These are phyloP conservation scores for Lordiphosa stackelbergi DNA, from an alignment of 1,140 invertebrate genomes.

Conservation along the genomic window DNA sequence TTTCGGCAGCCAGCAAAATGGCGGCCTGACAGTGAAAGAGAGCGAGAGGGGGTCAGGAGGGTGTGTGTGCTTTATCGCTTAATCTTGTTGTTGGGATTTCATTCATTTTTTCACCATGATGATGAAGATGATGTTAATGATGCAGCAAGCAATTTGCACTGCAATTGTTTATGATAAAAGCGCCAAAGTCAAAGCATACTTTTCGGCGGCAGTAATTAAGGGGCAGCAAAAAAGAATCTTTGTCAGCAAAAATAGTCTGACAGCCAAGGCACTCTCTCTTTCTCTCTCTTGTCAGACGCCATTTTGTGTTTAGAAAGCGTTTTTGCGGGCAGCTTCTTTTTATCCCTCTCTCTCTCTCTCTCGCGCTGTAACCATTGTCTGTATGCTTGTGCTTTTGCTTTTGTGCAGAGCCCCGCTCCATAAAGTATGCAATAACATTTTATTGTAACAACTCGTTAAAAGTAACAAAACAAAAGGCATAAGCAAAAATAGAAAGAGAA, in stretches of 20 bases:
- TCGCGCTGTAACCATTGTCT: slow-evolving; percentile 20
- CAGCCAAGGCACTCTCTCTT: slow-evolving; percentile 15
- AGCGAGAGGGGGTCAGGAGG: too few species aligned
- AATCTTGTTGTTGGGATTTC: slow-evolving; percentile 50
- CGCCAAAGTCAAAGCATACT: slow-evolving; percentile 24
- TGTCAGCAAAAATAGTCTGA: slow-evolving; percentile 12
- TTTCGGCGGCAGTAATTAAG: slow-evolving; percentile 8
- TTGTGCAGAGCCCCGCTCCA: slow-evolving; percentile 17
- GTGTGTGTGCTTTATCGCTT: slow-evolving; percentile 44
- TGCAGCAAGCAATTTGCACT: slow-evolving; percentile 42
- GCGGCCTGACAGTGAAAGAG: slow-evolving; percentile 33
- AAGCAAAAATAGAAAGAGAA: slow-evolving; percentile 3
- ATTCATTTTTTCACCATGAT: slow-evolving; percentile 35
- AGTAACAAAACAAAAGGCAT: slow-evolving; percentile 38
- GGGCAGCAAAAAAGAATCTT: neutral
- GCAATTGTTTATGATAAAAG: slow-evolving; percentile 40
- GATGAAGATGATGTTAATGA: slow-evolving; percentile 49
- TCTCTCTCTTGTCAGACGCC: slow-evolving; percentile 24
- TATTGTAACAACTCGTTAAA: slow-evolving; percentile 69
- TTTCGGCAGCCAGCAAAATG: slow-evolving; percentile 56
- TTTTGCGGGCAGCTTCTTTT: slow-evolving; percentile 6
- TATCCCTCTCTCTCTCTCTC: neutral
- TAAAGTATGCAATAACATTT: slow-evolving; percentile 69
- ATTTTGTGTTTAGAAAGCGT: slow-evolving; percentile 49
- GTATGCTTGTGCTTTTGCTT: slow-evolving; percentile 6